A percentile compares a stretch with the other conserved stretches of the same genome.
Conservation (phyloP, 2,113 vertebrate species). For the Mugil cephalus region DNA sequence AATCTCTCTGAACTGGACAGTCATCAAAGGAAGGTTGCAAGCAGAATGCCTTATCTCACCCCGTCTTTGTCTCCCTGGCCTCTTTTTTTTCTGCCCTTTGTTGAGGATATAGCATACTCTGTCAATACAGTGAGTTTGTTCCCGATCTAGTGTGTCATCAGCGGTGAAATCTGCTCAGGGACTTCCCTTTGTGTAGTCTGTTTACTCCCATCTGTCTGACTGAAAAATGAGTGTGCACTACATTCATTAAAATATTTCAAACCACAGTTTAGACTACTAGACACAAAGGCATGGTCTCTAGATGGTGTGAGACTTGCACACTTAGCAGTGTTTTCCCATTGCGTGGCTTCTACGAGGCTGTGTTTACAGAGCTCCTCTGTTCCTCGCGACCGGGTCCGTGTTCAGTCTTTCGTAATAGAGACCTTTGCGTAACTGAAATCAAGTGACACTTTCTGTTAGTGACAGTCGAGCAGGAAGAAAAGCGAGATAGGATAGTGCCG, state of each 20-base stretch:
- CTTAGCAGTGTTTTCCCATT: conserved; percentile 55
- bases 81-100: conserved; percentile 37
- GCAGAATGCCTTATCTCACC: conserved; percentile 45
- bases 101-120: conserved; percentile 29
- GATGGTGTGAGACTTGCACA: conserved; percentile 40
- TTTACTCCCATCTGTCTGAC: conserved; percentile 27
- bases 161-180: conserved; percentile 5
- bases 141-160: conserved; percentile 17
- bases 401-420: conserved; percentile 56
- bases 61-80: conserved; percentile 34
- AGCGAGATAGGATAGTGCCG: conserved; percentile 55
- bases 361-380: conserved; percentile 71
- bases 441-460: conserved; percentile 68
- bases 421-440: conserved; percentile 67
- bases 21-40: conserved; percentile 60
- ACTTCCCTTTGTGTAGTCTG: conserved; percentile 12
- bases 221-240: conserved; percentile 18
- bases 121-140: conserved; percentile 21
- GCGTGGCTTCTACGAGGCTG: conserved; percentile 36
- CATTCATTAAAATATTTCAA: conserved; percentile 40
- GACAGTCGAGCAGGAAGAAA: conserved; percentile 60
- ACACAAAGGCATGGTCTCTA: conserved; percentile 38
- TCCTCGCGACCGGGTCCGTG: conserved; percentile 60
- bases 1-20: conserved; percentile 49
- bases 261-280: conserved; percentile 34